Percentiles rank a stretch among this genome's conserved stretches.
Evolutionary conservation across 2,888 invertebrate genomes (phyloP).

Genomic region (Xestia c-nigrum): DNA sequence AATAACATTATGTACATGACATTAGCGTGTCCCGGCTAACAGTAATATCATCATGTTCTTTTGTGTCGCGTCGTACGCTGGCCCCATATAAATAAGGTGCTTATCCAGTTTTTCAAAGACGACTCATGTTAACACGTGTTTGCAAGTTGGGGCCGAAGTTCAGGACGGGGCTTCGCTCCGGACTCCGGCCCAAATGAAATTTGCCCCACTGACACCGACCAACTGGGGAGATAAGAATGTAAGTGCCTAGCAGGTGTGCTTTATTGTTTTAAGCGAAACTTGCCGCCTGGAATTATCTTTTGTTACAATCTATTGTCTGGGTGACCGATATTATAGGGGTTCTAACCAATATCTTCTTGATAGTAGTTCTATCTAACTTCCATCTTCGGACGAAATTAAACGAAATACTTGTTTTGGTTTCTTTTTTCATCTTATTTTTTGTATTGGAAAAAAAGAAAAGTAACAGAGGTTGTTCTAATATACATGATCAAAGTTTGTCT

Average conservation of each 20-base stretch:
- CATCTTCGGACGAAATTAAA: not conserved
- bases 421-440: not conserved
- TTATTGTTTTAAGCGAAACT: conserved; percentile 73
- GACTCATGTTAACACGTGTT: conserved; percentile 88
- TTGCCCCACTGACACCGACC: conserved; percentile 84
- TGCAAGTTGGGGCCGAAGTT: conserved; percentile 82
- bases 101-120: conserved; percentile 89
- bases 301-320: conserved; percentile 36
- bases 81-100: conserved; percentile 89
- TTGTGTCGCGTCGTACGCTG: conserved; percentile 87
- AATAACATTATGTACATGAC: conserved; percentile 86
- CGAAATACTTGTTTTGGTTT: not conserved
- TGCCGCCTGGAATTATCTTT: conserved; percentile 54
- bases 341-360: conserved; percentile 15
- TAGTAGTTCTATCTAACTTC: conserved; percentile 21
- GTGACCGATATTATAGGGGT: conserved; percentile 39
- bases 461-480: not conserved
- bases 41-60: conserved; percentile 88
- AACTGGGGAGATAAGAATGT: conserved; percentile 73
- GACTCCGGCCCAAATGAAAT: conserved; percentile 86
- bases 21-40: conserved; percentile 82
- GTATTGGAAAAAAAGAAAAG: not conserved
- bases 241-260: conserved; percentile 74
- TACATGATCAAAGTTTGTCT: not conserved
- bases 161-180: conserved; percentile 70